Percentiles rank a stretch among this genome's conserved stretches.
phyloP scores from a whole-genome alignment of 2,113 vertebrate species.

The Balaeniceps rex region DNA sequence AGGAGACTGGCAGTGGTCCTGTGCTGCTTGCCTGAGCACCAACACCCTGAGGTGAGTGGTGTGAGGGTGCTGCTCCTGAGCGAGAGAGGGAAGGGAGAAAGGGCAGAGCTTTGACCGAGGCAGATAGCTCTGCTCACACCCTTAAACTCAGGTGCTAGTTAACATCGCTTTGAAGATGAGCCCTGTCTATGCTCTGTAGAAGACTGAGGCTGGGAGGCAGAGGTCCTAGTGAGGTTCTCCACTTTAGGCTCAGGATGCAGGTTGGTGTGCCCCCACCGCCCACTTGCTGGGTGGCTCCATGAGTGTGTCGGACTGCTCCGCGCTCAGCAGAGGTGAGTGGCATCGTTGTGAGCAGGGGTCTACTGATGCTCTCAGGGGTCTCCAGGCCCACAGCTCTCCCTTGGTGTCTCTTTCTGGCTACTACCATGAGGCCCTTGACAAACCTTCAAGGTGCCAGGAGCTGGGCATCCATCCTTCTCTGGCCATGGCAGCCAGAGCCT shows the following conservation, averaged over 20 bases:
- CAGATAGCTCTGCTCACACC: not conserved
- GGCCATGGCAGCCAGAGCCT: not conserved
- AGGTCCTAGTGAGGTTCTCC: too few relatives aligned
- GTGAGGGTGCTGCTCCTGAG: not conserved
- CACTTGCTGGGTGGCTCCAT: accelerated
- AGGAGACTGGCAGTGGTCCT: too few relatives aligned
- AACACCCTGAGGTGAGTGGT: accelerated
- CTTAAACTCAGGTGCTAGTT: accelerated
- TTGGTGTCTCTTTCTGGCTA: not conserved
- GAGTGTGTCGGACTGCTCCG: accelerated
- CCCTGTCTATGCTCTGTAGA: too few relatives aligned
- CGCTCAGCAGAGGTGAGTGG: accelerated
- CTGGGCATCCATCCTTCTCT: not conserved
- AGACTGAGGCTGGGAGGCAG: too few relatives aligned
- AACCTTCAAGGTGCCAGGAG: not conserved
- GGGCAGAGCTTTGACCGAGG: not conserved
- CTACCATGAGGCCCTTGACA: not conserved
- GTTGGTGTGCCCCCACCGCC: not conserved
- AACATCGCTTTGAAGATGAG: accelerated
- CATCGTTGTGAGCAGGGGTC: accelerated
- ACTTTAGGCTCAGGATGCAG: too few relatives aligned
- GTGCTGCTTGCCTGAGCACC: too few relatives aligned
- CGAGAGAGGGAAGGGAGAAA: too few relatives aligned
- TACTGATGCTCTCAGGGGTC: accelerated
- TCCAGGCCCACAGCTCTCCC: not conserved